phyloP scores from a whole-genome alignment of 2,113 vertebrate genomes.

The Myotis brandtii region DNA sequence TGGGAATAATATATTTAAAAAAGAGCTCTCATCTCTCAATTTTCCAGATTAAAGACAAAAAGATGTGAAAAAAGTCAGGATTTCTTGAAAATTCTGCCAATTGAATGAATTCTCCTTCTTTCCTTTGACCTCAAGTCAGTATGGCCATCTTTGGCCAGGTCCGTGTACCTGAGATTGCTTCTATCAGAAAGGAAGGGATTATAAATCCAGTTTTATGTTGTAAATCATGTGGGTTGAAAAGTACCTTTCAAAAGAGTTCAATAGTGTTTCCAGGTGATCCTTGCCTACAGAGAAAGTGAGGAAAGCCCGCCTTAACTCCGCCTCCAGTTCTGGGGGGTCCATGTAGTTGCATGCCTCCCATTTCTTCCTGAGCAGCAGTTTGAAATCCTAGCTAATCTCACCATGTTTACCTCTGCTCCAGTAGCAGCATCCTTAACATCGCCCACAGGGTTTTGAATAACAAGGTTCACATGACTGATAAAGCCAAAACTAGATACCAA shows the following conservation, averaged over 20 bases:
- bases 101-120: neutral
- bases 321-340: neutral
- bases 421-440: neutral
- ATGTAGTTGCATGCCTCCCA: neutral
- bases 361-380: neutral
- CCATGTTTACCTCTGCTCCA: neutral
- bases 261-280: neutral
- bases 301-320: neutral
- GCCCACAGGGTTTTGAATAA: neutral
- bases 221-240: neutral
- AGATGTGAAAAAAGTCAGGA: neutral
- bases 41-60: neutral
- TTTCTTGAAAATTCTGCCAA: constrained; percentile 5
- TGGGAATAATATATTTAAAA: neutral
- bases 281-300: neutral
- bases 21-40: neutral
- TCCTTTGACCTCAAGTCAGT: neutral
- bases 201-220: constrained; percentile 10
- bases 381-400: neutral
- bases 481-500: neutral
- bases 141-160: neutral
- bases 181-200: neutral
- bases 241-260: neutral
- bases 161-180: neutral
- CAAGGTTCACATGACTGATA: neutral